Evolutionary conservation across 2,113 vertebrate species (phyloP).

Genomic region (Engraulis encrasicolus): DNA sequence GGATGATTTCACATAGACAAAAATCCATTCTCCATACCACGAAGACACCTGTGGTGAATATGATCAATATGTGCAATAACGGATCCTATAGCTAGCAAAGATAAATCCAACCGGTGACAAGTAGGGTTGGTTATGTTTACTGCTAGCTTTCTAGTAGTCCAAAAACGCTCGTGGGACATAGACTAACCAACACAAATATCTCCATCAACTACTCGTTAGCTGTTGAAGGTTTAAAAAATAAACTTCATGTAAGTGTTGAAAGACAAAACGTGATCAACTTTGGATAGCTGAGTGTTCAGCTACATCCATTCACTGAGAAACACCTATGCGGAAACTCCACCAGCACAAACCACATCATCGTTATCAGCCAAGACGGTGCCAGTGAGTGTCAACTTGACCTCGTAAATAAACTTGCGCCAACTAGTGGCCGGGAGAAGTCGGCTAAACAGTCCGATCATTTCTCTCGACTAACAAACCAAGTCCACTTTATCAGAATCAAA

Average conservation of each 20-base stretch:
- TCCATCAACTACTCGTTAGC: background rate
- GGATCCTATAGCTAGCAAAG: background rate
- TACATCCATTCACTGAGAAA: slow-evolving; percentile 64
- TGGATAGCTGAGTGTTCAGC: background rate
- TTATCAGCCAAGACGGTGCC: slow-evolving; percentile 28
- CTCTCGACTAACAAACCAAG: too few species aligned
- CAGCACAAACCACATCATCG: slow-evolving; percentile 73
- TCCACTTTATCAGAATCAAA: background rate
- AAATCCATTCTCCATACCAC: slow-evolving; percentile 65
- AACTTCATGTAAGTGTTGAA: background rate
- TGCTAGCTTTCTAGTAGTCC: background rate
- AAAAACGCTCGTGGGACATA: background rate
- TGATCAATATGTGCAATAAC: background rate
- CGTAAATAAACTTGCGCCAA: background rate
- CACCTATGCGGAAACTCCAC: slow-evolving; percentile 72
- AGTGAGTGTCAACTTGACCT: background rate
- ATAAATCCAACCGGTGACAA: background rate
- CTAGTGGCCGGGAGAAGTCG: background rate
- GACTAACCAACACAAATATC: background rate
- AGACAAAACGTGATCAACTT: slow-evolving; percentile 27
- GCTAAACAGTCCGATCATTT: too few species aligned
- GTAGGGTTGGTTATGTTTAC: background rate
- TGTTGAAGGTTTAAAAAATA: background rate
- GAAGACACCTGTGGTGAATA: slow-evolving; percentile 6
- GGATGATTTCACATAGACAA: slow-evolving; percentile 61